Percentiles rank a stretch among this genome's conserved stretches.
These are phyloP conservation scores for Sminthurides bifidus DNA, from an alignment of 1,140 invertebrate genomes.

Conservation along the genomic window DNA sequence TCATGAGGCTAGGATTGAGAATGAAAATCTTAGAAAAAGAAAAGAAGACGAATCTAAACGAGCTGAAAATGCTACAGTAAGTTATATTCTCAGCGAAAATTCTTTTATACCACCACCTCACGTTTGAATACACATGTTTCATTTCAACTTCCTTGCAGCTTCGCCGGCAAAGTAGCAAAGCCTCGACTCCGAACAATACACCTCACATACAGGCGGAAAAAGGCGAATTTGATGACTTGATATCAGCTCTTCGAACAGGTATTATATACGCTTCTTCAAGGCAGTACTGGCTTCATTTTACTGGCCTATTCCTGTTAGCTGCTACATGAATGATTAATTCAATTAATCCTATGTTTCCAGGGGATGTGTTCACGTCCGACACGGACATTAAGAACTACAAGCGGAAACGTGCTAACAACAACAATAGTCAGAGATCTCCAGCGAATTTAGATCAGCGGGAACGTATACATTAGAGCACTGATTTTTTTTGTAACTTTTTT, in stretches of 20 bases:
- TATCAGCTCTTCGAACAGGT: slow-evolving; percentile 86
- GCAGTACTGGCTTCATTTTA: too few relatives aligned
- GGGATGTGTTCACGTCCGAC: slow-evolving; percentile 91
- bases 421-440: slow-evolving; percentile 2
- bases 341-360: slow-evolving; percentile 8
- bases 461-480: neutral
- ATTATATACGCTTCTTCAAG: neutral
- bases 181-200: neutral
- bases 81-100: neutral
- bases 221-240: slow-evolving; percentile 93
- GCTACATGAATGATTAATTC: too few relatives aligned
- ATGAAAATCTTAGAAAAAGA: slow-evolving; percentile 66
- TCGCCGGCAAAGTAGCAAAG: slow-evolving; percentile 11
- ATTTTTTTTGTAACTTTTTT: neutral
- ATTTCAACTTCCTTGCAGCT: slow-evolving; percentile 6
- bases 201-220: slow-evolving; percentile 42
- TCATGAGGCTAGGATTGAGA: slow-evolving; percentile 74
- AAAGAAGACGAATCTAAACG: slow-evolving; percentile 87
- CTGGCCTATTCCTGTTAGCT: too few relatives aligned
- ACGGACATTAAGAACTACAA: slow-evolving; percentile 91
- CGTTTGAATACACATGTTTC: neutral
- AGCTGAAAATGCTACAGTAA: slow-evolving; percentile 79
- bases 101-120: neutral
- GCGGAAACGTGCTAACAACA: slow-evolving; percentile 41
- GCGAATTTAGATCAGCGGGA: neutral